Percentiles rank a stretch among this genome's conserved stretches.
Conservation (phyloP, 2,888 invertebrate species). For the Acanthopleura granulata region DNA sequence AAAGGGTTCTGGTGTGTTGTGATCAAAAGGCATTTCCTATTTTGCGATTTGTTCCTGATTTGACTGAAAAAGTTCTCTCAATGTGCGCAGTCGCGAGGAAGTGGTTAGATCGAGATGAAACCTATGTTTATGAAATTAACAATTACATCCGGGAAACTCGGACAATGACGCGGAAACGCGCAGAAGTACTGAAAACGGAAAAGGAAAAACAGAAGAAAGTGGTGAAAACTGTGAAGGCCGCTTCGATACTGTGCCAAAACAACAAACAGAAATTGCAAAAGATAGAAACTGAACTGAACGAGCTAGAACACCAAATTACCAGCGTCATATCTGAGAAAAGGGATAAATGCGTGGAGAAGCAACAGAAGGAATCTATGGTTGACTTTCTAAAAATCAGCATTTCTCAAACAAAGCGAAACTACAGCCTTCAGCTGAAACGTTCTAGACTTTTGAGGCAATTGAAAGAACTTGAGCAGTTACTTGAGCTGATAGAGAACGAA, state of each 20-base stretch:
- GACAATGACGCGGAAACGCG: slow-evolving; percentile 48
- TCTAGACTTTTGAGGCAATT: slow-evolving; percentile 58
- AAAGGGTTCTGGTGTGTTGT: slow-evolving; percentile 55
- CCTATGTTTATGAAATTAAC: slow-evolving; percentile 62
- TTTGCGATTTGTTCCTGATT: slow-evolving; percentile 58
- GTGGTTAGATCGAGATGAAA: slow-evolving; percentile 64
- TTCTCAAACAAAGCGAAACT: slow-evolving; percentile 63
- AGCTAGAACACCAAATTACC: slow-evolving; percentile 54
- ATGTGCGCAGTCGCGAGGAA: slow-evolving; percentile 52
- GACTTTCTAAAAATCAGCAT: slow-evolving; percentile 65
- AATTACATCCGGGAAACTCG: slow-evolving; percentile 59
- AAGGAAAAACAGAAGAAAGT: slow-evolving; percentile 59
- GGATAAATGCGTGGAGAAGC: slow-evolving; percentile 51
- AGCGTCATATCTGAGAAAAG: slow-evolving; percentile 49
- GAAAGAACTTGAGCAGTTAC: slow-evolving; percentile 53
- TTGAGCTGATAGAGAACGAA: slow-evolving; percentile 50
- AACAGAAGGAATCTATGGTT: slow-evolving; percentile 64
- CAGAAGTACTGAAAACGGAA: slow-evolving; percentile 51
- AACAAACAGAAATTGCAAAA: slow-evolving; percentile 58
- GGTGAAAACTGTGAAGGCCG: slow-evolving; percentile 55
- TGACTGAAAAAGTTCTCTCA: slow-evolving; percentile 52
- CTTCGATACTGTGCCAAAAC: slow-evolving; percentile 53
- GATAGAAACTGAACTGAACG: slow-evolving; percentile 57
- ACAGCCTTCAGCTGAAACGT: slow-evolving; percentile 61
- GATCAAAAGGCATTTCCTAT: slow-evolving; percentile 65